These are phyloP conservation scores for Zoanthus gigantus DNA, from an alignment of 92 coral and sea anemone genomes.

Conservation along the genomic window DNA sequence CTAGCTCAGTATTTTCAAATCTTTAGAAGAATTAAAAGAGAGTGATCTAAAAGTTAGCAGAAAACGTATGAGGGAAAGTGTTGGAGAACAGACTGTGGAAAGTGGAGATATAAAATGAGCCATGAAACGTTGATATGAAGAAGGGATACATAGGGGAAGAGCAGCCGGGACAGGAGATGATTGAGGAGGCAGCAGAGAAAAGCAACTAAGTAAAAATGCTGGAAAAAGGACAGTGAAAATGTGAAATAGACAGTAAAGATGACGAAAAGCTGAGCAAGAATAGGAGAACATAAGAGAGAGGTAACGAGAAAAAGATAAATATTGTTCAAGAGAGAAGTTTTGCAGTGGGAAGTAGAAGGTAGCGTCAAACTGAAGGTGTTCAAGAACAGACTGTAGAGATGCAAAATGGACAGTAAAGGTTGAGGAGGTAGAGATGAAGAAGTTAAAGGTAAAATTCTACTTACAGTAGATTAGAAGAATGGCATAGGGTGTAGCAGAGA, in stretches of 20 bases:
- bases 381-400: too few species aligned
- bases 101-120: neutral
- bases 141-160: neutral
- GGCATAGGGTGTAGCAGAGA: too few species aligned
- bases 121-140: neutral
- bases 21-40: too few species aligned
- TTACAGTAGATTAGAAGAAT: too few species aligned
- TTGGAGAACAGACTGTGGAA: neutral
- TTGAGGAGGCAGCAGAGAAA: neutral
- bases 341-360: too few species aligned
- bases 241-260: neutral
- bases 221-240: neutral
- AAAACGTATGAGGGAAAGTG: neutral
- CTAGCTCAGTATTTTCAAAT: too few species aligned
- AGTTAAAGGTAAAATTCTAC: neutral
- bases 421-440: neutral
- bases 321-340: too few species aligned
- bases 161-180: neutral
- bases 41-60: neutral
- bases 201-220: neutral
- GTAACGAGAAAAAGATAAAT: too few species aligned
- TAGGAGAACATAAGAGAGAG: too few species aligned
- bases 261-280: neutral
- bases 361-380: too few species aligned
- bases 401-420: neutral